Percentiles rank a stretch among this genome's conserved stretches.
phyloP scores from a whole-genome alignment of 2,888 invertebrate species.

The Oligia strigilis region DNA sequence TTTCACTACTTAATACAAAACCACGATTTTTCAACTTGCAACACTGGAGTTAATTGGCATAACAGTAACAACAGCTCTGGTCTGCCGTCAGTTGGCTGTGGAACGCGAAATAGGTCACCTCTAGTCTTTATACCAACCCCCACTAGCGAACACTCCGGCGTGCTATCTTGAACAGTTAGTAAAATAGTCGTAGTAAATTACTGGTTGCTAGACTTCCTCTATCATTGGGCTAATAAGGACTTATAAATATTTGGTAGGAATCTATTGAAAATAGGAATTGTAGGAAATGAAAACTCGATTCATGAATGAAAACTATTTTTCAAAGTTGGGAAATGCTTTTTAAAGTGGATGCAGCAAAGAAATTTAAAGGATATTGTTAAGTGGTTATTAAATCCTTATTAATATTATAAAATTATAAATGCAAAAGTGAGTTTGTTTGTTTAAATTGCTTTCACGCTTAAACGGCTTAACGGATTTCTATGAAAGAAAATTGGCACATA shows the following conservation, averaged over 20 bases:
- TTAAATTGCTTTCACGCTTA: not conserved
- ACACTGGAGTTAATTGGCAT: constrained; percentile 24
- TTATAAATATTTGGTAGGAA: not conserved
- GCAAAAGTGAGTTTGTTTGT: no score
- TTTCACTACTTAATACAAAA: constrained; percentile 28
- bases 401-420: no score
- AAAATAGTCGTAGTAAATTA: constrained; percentile 20
- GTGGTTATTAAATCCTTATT: no score
- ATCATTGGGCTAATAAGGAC: not conserved
- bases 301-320: not conserved
- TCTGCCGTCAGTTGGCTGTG: constrained; percentile 75
- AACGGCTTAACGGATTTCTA: not conserved
- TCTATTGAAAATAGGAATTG: not conserved
- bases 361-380: not conserved
- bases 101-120: constrained; percentile 86
- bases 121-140: constrained; percentile 83
- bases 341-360: not conserved
- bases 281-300: not conserved
- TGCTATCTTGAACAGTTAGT: constrained; percentile 34
- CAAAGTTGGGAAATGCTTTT: not conserved
- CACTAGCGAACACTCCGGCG: constrained; percentile 63
- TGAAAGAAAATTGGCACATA: not conserved
- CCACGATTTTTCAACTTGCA: constrained; percentile 33
- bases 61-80: constrained; percentile 64
- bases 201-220: constrained; percentile 27